Percentiles rank a stretch among this genome's conserved stretches.
Evolutionary conservation across 2,888 invertebrate species (phyloP).

Genomic region (Drosophila cognata): DNA sequence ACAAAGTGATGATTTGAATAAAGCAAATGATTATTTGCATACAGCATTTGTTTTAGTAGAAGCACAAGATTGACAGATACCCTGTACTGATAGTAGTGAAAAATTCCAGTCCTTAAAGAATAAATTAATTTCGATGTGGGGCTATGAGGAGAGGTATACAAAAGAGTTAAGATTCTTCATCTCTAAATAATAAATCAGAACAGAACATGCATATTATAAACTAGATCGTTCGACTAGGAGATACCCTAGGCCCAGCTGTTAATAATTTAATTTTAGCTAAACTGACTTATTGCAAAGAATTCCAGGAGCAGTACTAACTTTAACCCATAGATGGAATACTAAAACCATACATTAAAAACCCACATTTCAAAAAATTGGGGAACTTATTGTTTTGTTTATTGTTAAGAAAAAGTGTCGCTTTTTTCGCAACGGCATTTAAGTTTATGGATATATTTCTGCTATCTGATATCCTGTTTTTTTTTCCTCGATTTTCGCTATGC

Average conservation of each 20-base stretch:
- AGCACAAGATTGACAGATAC: background rate
- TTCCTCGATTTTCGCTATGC: background rate
- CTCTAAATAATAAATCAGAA: background rate
- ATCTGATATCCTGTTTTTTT: background rate
- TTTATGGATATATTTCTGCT: background rate
- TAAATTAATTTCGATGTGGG: too few relatives aligned
- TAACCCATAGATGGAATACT: too few relatives aligned
- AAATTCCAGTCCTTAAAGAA: too few relatives aligned
- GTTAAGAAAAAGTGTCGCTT: background rate
- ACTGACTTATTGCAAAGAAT: background rate
- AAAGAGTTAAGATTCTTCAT: background rate
- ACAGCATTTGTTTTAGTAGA: background rate
- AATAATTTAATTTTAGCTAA: background rate
- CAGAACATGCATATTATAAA: background rate
- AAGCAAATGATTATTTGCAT: constrained; percentile 22
- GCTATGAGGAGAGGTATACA: background rate
- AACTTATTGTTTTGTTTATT: too few relatives aligned
- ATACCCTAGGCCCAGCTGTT: background rate
- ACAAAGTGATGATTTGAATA: constrained; percentile 2
- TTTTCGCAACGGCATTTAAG: fast-evolving
- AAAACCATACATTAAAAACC: too few relatives aligned
- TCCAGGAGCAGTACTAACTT: background rate
- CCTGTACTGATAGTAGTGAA: background rate
- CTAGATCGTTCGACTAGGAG: background rate
- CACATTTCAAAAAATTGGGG: too few relatives aligned